Percentiles rank a stretch among this genome's conserved stretches.
Conservation (phyloP, 2,797 vertebrate species). For the Chelmon rostratus region DNA sequence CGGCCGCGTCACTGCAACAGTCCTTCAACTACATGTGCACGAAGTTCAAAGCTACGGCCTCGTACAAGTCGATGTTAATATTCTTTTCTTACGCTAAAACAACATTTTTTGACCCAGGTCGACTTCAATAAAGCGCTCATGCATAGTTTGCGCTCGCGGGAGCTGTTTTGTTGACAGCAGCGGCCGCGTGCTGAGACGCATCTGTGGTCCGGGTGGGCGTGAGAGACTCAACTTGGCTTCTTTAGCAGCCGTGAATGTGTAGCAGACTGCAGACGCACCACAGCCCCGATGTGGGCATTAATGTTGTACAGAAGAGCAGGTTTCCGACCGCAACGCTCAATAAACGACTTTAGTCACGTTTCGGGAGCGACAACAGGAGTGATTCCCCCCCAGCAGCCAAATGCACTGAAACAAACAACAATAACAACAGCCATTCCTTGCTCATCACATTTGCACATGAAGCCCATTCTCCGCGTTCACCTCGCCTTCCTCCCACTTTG, state of each 20-base stretch:
- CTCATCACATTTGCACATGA: conserved; percentile 13
- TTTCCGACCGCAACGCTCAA: not conserved
- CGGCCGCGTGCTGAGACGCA: conserved; percentile 77
- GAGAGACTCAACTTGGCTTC: conserved; percentile 75
- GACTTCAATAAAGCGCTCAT: not conserved
- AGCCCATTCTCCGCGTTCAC: not conserved
- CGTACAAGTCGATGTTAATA: not conserved
- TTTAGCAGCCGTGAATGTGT: conserved; percentile 55
- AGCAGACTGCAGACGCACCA: conserved; percentile 23
- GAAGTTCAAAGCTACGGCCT: conserved; percentile 62
- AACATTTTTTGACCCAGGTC: accelerated
- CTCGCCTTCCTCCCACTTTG: conserved; percentile 9
- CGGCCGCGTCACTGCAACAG: conserved; percentile 70
- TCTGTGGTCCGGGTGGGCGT: conserved; percentile 81
- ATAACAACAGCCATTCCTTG: conserved; percentile 58
- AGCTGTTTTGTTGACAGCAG: conserved; percentile 80
- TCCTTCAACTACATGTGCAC: conserved; percentile 73
- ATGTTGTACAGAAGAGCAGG: accelerated
- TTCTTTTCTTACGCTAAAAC: accelerated
- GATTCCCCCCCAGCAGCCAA: conserved; percentile 7
- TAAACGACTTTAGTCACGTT: conserved; percentile 25
- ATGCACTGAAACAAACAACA: conserved; percentile 41
- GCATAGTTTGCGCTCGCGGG: conserved; percentile 32
- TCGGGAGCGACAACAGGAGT: not conserved
- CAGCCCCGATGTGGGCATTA: not conserved